A percentile compares a stretch with the other conserved stretches of the same genome.
These are phyloP conservation scores for Chiloscyllium punctatum DNA, from an alignment of 2,797 vertebrate species.

Conservation along the genomic window DNA sequence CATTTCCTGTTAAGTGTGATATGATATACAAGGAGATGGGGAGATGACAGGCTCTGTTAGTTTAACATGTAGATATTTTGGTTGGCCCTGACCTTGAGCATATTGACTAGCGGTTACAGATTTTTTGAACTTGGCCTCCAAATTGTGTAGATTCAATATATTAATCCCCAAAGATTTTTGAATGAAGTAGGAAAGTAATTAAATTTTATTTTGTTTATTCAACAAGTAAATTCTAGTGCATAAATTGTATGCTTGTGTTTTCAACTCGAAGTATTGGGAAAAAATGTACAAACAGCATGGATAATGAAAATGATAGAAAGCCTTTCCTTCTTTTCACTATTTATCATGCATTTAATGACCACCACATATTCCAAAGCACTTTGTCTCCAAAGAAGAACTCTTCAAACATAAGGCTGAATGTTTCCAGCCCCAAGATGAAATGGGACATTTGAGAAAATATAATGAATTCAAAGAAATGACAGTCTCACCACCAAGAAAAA, in stretches of 20 bases:
- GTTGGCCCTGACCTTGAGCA: not conserved
- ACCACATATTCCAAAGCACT: not conserved
- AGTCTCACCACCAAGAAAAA: too few relatives aligned
- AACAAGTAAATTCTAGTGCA: not conserved
- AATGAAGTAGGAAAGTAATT: not conserved
- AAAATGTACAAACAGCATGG: not conserved
- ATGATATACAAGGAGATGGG: conserved; percentile 10
- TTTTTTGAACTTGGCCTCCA: conserved; percentile 26
- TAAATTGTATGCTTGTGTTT: not conserved
- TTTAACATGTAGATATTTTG: not conserved
- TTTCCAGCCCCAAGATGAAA: too few relatives aligned
- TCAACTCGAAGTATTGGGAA: not conserved
- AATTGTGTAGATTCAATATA: not conserved
- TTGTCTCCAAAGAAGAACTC: not conserved
- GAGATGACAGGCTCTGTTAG: conserved; percentile 7
- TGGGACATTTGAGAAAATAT: too few relatives aligned
- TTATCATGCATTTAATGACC: not conserved
- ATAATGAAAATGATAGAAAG: not conserved
- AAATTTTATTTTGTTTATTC: not conserved
- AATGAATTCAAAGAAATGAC: too few relatives aligned
- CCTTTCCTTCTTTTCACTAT: not conserved
- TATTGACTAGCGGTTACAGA: not conserved
- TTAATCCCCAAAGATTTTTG: conserved; percentile 6
- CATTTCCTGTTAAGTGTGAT: conserved; percentile 28
- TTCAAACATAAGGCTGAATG: not conserved